Evolutionary conservation across 2,113 vertebrate genomes (phyloP), one percentile per base, ranked within the genome.

Genomic region (Pelusios castaneus): DNA sequence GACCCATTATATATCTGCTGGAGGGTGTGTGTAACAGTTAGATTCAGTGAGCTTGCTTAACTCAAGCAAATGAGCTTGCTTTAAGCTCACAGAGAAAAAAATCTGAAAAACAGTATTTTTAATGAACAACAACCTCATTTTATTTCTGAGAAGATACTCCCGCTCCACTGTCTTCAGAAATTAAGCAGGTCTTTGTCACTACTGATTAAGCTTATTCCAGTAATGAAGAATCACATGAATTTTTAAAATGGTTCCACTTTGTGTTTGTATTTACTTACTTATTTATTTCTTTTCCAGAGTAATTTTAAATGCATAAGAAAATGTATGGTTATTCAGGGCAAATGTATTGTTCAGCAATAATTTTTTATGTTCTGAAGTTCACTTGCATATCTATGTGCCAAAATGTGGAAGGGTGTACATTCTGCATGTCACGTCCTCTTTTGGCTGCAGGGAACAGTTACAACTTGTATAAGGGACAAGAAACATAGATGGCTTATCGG

Each of bases 331-430:
- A 45, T 94, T 91, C 77, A 91, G 93, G 86, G 94, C 90, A 94
- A 88, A 91, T 90, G 17, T 94, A 85, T 79, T 79, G 85, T 96
- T 96, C 56, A 95, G 85, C 55, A 93, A 14, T 49, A 52, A 76
- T 90, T 87, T 47, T 92, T 81, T 21, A 24, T 90, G 73, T 88
- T 95, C 73, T 67, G 87, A 87, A 79, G 84, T 94, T 94, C 94
- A 81, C 49, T 92, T 67, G 92, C 87, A 85, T 96, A 84, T 67
- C 90, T 89, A 41, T 91, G 38, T 92, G 80, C 80, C 41, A 29
- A 93, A 95, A 87, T 94, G 95, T 89, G 84, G 81, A 92, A 97
- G 86, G 83, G 73, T 96, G 51, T 84, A 2, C 90, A 95, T 97
- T 92, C 73, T 80, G 88, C 47, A 85, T 77, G 54, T 94, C 73